Percentiles rank a stretch among this genome's conserved stretches.
Conservation (phyloP, 1,140 invertebrate genomes). For the Patella vulgata region DNA sequence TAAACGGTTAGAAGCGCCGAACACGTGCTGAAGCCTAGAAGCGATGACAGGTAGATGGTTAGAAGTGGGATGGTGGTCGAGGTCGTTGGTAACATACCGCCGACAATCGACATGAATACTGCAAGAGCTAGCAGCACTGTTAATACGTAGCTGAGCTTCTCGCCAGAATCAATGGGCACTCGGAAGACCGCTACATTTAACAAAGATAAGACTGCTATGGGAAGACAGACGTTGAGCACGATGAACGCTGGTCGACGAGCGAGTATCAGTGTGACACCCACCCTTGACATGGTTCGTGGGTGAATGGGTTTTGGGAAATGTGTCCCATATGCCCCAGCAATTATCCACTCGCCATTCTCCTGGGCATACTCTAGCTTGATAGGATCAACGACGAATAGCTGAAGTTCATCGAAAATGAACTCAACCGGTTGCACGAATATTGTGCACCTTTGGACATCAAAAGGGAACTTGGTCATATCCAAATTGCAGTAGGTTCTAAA, state of each 20-base stretch:
- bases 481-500: too few relatives aligned
- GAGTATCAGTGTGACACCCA: conserved; percentile 1
- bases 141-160: conserved; percentile 18
- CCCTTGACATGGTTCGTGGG: too few relatives aligned
- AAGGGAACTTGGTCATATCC: too few relatives aligned
- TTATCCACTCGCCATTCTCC: too few relatives aligned
- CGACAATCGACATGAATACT: not conserved
- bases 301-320: too few relatives aligned
- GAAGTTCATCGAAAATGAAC: too few relatives aligned
- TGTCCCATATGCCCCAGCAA: too few relatives aligned
- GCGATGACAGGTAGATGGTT: not conserved
- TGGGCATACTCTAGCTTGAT: too few relatives aligned
- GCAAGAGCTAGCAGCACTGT: conserved; percentile 12
- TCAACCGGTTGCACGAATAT: too few relatives aligned
- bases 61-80: not conserved
- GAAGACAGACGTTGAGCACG: conserved; percentile 14
- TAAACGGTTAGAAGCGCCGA: not conserved
- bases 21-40: not conserved
- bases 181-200: conserved; percentile 17
- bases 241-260: conserved; percentile 4
- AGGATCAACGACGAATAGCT: too few relatives aligned
- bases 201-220: conserved; percentile 11
- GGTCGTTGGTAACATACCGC: not conserved
- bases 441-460: too few relatives aligned
- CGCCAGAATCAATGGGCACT: conserved; percentile 17